Evolutionary conservation across 2,797 vertebrate species (phyloP).

Genomic region (Ispidina lecontei): DNA sequence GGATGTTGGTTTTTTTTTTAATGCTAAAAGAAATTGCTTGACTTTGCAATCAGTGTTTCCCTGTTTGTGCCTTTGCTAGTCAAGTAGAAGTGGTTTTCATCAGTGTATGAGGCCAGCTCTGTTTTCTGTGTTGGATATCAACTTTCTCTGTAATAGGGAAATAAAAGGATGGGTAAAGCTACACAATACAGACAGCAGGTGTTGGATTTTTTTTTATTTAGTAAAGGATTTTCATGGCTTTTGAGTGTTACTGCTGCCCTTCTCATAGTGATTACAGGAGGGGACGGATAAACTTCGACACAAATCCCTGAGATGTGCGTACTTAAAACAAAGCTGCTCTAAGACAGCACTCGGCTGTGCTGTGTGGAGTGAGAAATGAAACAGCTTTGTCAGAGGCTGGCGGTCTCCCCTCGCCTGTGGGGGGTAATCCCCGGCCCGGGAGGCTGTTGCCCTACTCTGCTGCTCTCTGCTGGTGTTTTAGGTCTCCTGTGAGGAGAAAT

Average conservation of each 20-base stretch:
- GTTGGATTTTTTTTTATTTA: too few species aligned
- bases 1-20: too few species aligned
- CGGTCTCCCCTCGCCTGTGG: rapidly evolving
- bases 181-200: background rate
- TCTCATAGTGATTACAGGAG: background rate
- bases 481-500: background rate
- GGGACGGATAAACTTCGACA: background rate
- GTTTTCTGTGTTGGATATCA: background rate
- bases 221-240: background rate
- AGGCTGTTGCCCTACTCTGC: too few species aligned
- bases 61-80: background rate
- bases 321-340: background rate
- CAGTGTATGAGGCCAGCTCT: background rate
- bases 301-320: background rate
- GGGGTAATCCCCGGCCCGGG: rapidly evolving
- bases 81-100: background rate
- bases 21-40: background rate
- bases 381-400: too few species aligned
- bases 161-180: background rate
- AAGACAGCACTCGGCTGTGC: background rate
- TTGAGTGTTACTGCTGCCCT: background rate
- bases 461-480: background rate
- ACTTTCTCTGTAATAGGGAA: background rate
- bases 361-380: background rate
- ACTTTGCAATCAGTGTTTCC: background rate